These are phyloP conservation scores for Ennomos quercinarius DNA, from an alignment of 2,888 invertebrate genomes.

Conservation along the genomic window DNA sequence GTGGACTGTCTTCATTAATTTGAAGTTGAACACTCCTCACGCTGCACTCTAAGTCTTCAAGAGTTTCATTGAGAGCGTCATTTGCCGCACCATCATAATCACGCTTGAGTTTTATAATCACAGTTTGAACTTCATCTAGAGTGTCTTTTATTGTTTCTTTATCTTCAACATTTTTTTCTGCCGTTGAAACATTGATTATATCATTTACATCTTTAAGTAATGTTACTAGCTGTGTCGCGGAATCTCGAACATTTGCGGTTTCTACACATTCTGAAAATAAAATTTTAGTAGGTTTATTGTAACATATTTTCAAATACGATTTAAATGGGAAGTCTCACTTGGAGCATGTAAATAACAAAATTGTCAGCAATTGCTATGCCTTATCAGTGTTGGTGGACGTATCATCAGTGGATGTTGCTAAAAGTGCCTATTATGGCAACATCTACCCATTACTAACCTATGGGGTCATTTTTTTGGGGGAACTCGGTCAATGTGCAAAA, in stretches of 20 bases:
- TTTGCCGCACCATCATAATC: conserved; percentile 67
- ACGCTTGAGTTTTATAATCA: conserved; percentile 75
- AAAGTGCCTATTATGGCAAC: no score
- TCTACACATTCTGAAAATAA: conserved; percentile 45
- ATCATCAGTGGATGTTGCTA: no score
- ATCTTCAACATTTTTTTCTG: conserved; percentile 50
- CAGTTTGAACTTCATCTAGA: conserved; percentile 78
- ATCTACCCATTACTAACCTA: no score
- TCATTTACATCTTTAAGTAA: conserved; percentile 67
- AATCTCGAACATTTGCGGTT: conserved; percentile 46
- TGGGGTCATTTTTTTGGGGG: no score
- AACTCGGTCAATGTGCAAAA: no score
- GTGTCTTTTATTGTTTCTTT: conserved; percentile 63
- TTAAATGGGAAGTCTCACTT: no score
- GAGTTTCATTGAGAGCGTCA: conserved; percentile 76
- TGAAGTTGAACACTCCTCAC: conserved; percentile 80
- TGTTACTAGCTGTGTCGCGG: conserved; percentile 58
- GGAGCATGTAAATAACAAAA: no score
- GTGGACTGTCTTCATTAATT: conserved; percentile 72
- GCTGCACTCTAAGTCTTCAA: conserved; percentile 82
- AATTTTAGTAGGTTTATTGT: background rate
- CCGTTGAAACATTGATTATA: conserved; percentile 52
- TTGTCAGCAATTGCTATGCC: no score
- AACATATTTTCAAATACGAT: no score
- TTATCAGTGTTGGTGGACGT: no score